Percentiles rank a stretch among this genome's conserved stretches.
Conservation (phyloP, 2,888 invertebrate species). For the Lochmaea capreae region DNA sequence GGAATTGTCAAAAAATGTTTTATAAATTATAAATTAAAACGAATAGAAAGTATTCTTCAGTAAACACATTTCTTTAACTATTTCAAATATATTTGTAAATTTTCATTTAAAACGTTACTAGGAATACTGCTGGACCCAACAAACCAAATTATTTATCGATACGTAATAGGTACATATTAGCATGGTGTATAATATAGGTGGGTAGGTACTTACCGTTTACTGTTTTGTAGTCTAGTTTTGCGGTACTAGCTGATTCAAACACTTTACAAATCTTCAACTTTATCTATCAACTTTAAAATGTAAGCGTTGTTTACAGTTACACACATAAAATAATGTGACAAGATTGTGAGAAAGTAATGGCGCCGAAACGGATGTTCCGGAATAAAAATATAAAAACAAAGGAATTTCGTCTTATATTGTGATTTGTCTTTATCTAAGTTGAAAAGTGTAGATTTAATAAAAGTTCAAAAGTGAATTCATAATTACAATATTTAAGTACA, state of each 20-base stretch:
- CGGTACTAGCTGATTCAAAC: not conserved
- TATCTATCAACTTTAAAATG: not conserved
- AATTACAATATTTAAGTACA: not conserved
- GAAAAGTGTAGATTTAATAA: not conserved
- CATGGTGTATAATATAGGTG: not conserved
- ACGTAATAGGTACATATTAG: not conserved
- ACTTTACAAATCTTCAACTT: not conserved
- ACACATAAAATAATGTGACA: constrained; percentile 1
- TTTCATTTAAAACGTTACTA: not conserved
- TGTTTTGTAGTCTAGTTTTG: not conserved
- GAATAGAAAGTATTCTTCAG: not conserved
- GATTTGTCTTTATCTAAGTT: not conserved
- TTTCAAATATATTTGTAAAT: not conserved
- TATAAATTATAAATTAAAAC: not conserved
- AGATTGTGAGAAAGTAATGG: constrained; percentile 31
- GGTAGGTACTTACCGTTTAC: constrained; percentile 1
- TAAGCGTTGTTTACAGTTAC: not conserved
- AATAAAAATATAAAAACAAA: constrained; percentile 23
- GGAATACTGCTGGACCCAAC: not conserved
- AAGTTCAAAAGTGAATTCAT: not conserved
- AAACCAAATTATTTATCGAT: not conserved
- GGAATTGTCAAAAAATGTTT: not conserved
- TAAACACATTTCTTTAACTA: not conserved
- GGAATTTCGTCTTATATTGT: not conserved
- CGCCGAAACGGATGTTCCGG: constrained; percentile 44